Evolutionary conservation across 2,888 invertebrate genomes (phyloP).

Genomic region (Pristionchus fissidentatus): DNA sequence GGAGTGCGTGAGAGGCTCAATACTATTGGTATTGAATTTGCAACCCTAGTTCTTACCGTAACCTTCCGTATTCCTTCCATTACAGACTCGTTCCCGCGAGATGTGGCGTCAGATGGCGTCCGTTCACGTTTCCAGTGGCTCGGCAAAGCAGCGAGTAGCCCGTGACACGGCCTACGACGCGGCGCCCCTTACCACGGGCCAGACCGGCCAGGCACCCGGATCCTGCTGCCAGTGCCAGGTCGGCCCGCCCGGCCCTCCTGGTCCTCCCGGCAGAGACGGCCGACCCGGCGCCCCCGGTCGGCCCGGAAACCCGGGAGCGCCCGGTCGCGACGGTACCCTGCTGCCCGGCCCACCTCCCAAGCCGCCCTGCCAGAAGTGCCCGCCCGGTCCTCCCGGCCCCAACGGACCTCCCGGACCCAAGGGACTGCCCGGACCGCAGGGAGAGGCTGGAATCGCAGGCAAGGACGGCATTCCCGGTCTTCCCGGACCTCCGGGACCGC

Average conservation of each 20-base stretch:
- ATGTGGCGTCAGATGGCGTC: conserved; percentile 76
- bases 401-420: conserved; percentile 60
- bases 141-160: conserved; percentile 50
- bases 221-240: conserved; percentile 74
- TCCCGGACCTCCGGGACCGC: conserved; percentile 69
- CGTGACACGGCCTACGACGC: conserved; percentile 51
- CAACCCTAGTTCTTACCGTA: neutral
- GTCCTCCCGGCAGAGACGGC: conserved; percentile 54
- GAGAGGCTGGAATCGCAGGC: conserved; percentile 64
- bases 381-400: conserved; percentile 73
- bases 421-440: conserved; percentile 68
- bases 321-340: conserved; percentile 69
- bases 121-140: conserved; percentile 61
- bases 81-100: conserved; percentile 73
- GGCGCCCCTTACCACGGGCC: conserved; percentile 56
- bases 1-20: too few species aligned
- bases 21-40: too few species aligned
- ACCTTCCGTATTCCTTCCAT: neutral
- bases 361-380: conserved; percentile 74
- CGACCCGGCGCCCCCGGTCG: conserved; percentile 63
- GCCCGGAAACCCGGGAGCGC: conserved; percentile 73
- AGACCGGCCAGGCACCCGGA: conserved; percentile 55
- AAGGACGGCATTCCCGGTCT: conserved; percentile 56
- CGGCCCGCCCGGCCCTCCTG: conserved; percentile 71
- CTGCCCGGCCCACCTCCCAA: conserved; percentile 75